Base-by-base conservation (phyloP, 2,888 invertebrate species). In the Ypsolopha scabrella region DNA sequence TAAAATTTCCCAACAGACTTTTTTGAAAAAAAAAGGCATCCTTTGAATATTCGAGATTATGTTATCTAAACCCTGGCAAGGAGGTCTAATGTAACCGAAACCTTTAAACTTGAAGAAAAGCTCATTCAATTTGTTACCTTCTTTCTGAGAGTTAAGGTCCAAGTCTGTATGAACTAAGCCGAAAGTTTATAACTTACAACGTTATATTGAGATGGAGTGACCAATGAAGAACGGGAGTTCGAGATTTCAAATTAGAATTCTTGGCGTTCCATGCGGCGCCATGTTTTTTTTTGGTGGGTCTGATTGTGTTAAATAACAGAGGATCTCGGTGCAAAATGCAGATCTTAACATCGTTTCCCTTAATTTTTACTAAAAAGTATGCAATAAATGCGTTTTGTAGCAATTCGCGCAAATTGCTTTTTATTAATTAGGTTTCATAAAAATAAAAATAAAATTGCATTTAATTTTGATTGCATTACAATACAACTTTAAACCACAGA, bases 161-260 rank as follows among this genome's bases (percentile, higher is more conserved):
- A 10, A 10, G 38, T 38, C 2, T 38, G 8, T 38, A 38, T 6
- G 8, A 6, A 38, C 8, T 38, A 6, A n/a, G 3, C 2, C n/a
- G 3, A 38, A 38, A 38, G 37, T 37, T 9, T 9, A 37, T 37
- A 7, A 37, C 6, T 37, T 37, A 44, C 8, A 8, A 10, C 45
- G 8, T 14, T 43, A 7, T 43, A 14, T 43, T 9, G 24, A 43
- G 38, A 11, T 24, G 24, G 64, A 68, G 64, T 69, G 68, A 65
- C 74, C 74, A 75, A 75, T 75, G 61, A 61, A 57, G 60, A 54
- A 37, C 63, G 57, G 2, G 59, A 59, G 60, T 62, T 67, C 60
- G 58, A 61, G 70, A 72, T 71, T 72, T 72, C 68, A 65, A 66
- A 66, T 71, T 68, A 56, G 63, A 74, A 74, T 75, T 72, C 69